Conservation (phyloP, 2,797 vertebrate species). For the Lagodon rhomboides region DNA sequence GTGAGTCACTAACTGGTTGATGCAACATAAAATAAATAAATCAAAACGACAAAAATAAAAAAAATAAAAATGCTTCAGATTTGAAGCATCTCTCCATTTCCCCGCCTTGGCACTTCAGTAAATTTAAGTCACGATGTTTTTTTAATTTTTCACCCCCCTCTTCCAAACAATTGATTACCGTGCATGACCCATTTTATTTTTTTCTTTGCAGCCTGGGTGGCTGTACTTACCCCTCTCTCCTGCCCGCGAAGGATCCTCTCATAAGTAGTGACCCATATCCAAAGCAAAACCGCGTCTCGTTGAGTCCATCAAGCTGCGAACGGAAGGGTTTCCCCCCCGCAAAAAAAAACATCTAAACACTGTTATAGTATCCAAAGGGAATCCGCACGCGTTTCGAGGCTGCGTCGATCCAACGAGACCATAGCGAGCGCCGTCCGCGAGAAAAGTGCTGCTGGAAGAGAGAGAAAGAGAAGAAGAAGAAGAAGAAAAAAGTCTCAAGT, state of each 20-base stretch:
- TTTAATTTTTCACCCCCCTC: not conserved
- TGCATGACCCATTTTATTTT: slow-evolving; percentile 41
- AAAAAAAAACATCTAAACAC: slow-evolving; percentile 65
- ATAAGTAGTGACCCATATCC: slow-evolving; percentile 76
- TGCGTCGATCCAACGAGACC: slow-evolving; percentile 58
- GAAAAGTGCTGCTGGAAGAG: slow-evolving; percentile 76
- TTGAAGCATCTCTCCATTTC: too few species aligned
- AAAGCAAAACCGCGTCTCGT: slow-evolving; percentile 46
- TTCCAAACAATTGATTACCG: slow-evolving; percentile 27
- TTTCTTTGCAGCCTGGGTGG: slow-evolving; percentile 42
- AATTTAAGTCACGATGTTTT: slow-evolving; percentile 47
- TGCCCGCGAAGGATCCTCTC: slow-evolving; percentile 59
- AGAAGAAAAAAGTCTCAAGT: slow-evolving; percentile 79
- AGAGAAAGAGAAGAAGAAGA: too few species aligned
- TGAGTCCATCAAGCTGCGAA: slow-evolving; percentile 9
- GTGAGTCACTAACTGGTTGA: not conserved
- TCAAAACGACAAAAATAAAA: too few species aligned
- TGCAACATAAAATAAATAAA: not conserved
- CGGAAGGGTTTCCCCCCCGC: slow-evolving; percentile 24
- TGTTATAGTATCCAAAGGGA: slow-evolving; percentile 76
- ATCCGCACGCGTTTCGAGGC: slow-evolving; percentile 66
- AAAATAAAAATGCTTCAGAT: slow-evolving; percentile 22
- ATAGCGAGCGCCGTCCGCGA: slow-evolving; percentile 77
- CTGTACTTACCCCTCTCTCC: slow-evolving; percentile 71
- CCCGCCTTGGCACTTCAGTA: slow-evolving; percentile 17